phyloP scores from a whole-genome alignment of 2,888 invertebrate genomes.

The Myathropa florea region DNA sequence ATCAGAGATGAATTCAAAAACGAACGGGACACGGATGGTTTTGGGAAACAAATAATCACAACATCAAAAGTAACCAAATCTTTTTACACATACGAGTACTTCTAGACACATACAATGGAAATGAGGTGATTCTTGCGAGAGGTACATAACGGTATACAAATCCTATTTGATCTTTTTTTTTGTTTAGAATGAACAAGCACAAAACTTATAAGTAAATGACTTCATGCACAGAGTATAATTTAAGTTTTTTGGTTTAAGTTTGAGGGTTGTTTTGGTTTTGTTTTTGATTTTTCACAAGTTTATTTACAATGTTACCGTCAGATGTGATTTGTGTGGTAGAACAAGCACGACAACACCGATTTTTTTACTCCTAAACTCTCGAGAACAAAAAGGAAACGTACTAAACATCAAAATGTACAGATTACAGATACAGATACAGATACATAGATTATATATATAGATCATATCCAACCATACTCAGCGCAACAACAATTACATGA shows the following conservation, averaged over 20 bases:
- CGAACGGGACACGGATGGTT: neutral
- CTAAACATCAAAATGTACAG: constrained; percentile 17
- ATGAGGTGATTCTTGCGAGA: constrained; percentile 60
- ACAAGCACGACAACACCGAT: constrained; percentile 68
- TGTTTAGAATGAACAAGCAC: constrained; percentile 66
- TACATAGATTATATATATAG: neutral
- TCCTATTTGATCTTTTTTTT: constrained; percentile 55
- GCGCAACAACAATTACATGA: constrained; percentile 60
- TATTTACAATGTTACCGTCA: constrained; percentile 66
- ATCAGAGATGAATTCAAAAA: neutral
- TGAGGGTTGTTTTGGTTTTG: neutral
- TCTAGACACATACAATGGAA: constrained; percentile 70
- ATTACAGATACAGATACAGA: neutral
- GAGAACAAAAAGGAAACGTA: constrained; percentile 23
- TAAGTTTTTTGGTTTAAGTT: constrained; percentile 17
- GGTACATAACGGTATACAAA: constrained; percentile 71
- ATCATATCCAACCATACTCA: constrained; percentile 67
- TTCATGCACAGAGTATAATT: constrained; percentile 63
- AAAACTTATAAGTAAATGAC: constrained; percentile 61
- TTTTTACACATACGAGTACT: constrained; percentile 45
- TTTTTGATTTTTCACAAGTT: constrained; percentile 2
- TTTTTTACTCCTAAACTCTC: constrained; percentile 29
- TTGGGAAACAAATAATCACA: constrained; percentile 48
- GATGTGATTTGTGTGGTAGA: constrained; percentile 37
- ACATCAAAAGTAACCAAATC: constrained; percentile 61